Conservation (phyloP, 2,888 invertebrate species). For the Athrips mouffetella region DNA sequence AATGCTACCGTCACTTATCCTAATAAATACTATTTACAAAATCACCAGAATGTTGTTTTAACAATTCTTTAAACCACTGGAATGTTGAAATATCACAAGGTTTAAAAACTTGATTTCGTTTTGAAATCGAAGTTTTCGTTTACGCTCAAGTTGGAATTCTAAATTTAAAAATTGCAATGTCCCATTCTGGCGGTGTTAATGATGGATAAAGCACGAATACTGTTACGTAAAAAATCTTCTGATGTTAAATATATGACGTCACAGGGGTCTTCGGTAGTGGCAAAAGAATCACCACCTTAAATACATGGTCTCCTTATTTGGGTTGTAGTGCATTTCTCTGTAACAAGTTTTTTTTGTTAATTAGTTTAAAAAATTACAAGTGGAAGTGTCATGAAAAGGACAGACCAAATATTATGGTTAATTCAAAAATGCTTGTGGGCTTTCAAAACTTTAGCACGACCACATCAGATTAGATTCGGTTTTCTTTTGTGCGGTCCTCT, state of each 20-base stretch:
- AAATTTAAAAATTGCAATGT: slow-evolving; percentile 55
- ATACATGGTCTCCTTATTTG: slow-evolving; percentile 65
- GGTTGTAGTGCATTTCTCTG: slow-evolving; percentile 71
- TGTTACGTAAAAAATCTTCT: slow-evolving; percentile 57
- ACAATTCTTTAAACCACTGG: slow-evolving; percentile 17
- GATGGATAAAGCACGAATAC: slow-evolving; percentile 73
- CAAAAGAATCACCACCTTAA: slow-evolving; percentile 54
- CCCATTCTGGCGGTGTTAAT: slow-evolving; percentile 70
- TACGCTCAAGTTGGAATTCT: slow-evolving; percentile 1
- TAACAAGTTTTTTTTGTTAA: slow-evolving; percentile 42
- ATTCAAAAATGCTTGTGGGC: slow-evolving; percentile 55
- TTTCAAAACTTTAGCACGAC: slow-evolving; percentile 51
- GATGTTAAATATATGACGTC: slow-evolving; percentile 30
- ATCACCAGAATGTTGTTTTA: slow-evolving; percentile 65
- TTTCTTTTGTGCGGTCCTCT: slow-evolving; percentile 44
- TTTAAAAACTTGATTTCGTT: slow-evolving; percentile 10
- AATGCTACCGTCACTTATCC: slow-evolving; percentile 70
- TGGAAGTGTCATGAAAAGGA: slow-evolving; percentile 23
- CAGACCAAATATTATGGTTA: slow-evolving; percentile 23
- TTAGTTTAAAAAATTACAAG: not conserved
- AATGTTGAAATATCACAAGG: slow-evolving; percentile 18
- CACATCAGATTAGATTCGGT: slow-evolving; percentile 21
- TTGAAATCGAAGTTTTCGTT: slow-evolving; percentile 1
- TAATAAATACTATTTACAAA: slow-evolving; percentile 78
- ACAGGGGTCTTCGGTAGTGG: slow-evolving; percentile 30